Evolutionary conservation across 2,888 invertebrate genomes (phyloP).

Genomic region (Congeria kusceri): DNA sequence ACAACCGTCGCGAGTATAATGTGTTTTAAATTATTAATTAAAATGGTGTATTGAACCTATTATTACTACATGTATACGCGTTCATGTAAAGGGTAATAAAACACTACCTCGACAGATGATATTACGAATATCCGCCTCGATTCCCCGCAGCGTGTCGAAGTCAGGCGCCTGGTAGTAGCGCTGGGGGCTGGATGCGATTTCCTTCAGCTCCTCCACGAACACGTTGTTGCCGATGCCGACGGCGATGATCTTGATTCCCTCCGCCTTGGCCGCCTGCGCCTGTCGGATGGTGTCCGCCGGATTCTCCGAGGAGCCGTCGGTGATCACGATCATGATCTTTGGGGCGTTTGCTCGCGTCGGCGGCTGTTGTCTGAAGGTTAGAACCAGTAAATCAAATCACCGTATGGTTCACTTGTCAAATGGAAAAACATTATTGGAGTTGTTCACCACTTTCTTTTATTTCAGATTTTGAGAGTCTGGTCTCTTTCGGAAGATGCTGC

Average conservation of each 20-base stretch:
- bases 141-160: constrained; percentile 69
- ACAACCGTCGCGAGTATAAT: too few species aligned
- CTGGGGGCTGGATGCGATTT: constrained; percentile 68
- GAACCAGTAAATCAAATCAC: too few species aligned
- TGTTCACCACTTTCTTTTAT: too few species aligned
- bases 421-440: too few species aligned
- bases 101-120: constrained; percentile 75
- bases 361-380: constrained; percentile 57
- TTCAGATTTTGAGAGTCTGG: too few species aligned
- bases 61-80: too few species aligned
- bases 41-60: too few species aligned
- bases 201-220: constrained; percentile 72
- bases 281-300: constrained; percentile 71
- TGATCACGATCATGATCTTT: constrained; percentile 76
- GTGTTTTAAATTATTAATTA: too few species aligned
- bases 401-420: too few species aligned
- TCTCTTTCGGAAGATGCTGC: too few species aligned
- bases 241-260: constrained; percentile 73
- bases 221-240: constrained; percentile 75
- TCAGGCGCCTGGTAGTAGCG: constrained; percentile 73
- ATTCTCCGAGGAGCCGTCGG: constrained; percentile 76
- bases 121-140: constrained; percentile 69
- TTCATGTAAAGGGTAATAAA: too few species aligned
- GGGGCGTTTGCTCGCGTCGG: constrained; percentile 61
- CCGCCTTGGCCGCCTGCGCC: constrained; percentile 67